Evolutionary conservation across 1,140 invertebrate species (phyloP).

Genomic region (Vanessa atalanta): DNA sequence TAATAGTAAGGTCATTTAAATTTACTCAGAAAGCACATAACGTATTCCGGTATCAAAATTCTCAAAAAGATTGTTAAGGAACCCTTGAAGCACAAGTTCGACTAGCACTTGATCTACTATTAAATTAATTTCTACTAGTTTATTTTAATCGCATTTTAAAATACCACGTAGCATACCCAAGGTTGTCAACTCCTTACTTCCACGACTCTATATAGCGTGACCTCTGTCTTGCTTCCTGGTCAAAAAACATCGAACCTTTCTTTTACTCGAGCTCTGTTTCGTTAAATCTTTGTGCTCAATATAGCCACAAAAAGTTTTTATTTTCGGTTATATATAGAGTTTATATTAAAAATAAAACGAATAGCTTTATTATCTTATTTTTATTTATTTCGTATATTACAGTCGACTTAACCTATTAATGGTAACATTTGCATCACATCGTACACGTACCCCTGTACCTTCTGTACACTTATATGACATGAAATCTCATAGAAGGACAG

Average conservation of each 20-base stretch:
- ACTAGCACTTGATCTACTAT: too few relatives aligned
- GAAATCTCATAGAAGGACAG: slow-evolving; percentile 63
- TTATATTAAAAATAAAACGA: slow-evolving; percentile 42
- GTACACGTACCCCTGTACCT: slow-evolving; percentile 57
- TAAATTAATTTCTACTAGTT: too few relatives aligned
- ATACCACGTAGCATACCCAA: not conserved
- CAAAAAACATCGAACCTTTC: not conserved
- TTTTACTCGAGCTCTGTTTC: not conserved
- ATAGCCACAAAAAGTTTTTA: too few relatives aligned
- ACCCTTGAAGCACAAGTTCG: too few relatives aligned
- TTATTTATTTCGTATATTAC: slow-evolving; percentile 70
- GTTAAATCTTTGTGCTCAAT: not conserved
- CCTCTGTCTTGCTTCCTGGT: slow-evolving; percentile 32
- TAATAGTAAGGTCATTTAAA: too few relatives aligned
- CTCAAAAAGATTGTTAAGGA: too few relatives aligned
- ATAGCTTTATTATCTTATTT: slow-evolving; percentile 48
- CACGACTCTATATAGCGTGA: slow-evolving; percentile 31
- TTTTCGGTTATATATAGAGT: not conserved
- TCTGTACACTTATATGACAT: slow-evolving; percentile 73
- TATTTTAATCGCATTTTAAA: too few relatives aligned
- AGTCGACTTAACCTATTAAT: slow-evolving; percentile 75
- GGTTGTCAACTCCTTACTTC: slow-evolving; percentile 18
- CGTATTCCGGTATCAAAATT: too few relatives aligned
- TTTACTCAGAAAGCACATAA: too few relatives aligned
- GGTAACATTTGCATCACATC: slow-evolving; percentile 78